Percentiles rank a stretch among this genome's conserved stretches.
These are phyloP conservation scores for Stegostoma tigrinum DNA, from an alignment of 2,113 vertebrate genomes.

Conservation along the genomic window DNA sequence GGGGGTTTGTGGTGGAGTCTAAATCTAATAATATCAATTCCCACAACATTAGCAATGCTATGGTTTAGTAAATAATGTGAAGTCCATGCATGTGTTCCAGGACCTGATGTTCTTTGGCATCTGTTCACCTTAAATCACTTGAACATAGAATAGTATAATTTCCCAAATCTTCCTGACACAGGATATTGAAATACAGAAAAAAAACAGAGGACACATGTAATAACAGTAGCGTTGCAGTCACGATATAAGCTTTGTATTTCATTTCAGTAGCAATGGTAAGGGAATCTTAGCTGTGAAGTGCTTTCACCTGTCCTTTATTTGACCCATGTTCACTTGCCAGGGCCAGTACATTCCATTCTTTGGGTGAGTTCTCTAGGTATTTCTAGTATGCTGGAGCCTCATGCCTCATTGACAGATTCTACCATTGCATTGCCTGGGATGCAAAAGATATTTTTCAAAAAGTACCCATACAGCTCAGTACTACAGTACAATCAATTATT, in stretches of 20 bases:
- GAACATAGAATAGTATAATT: neutral
- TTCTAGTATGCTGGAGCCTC: neutral
- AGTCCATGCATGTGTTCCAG: neutral
- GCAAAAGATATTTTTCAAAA: neutral
- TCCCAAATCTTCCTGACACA: neutral
- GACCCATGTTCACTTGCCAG: neutral
- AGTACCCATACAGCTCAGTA: neutral
- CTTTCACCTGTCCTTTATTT: neutral
- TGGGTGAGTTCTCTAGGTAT: neutral
- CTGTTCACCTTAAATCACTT: neutral
- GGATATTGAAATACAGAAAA: neutral
- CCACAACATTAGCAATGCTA: neutral
- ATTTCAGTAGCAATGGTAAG: neutral
- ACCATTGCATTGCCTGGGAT: too few relatives aligned
- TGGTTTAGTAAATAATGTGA: neutral
- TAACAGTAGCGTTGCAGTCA: neutral
- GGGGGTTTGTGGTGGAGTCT: neutral
- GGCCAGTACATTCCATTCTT: neutral
- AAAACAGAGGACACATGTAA: neutral
- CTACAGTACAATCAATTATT: neutral
- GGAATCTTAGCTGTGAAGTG: neutral
- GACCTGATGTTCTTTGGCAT: neutral
- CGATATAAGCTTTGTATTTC: neutral
- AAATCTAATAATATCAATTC: neutral
- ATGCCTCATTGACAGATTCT: neutral